Conservation (phyloP, 2,113 vertebrate genomes). For the Sardina pilchardus region DNA sequence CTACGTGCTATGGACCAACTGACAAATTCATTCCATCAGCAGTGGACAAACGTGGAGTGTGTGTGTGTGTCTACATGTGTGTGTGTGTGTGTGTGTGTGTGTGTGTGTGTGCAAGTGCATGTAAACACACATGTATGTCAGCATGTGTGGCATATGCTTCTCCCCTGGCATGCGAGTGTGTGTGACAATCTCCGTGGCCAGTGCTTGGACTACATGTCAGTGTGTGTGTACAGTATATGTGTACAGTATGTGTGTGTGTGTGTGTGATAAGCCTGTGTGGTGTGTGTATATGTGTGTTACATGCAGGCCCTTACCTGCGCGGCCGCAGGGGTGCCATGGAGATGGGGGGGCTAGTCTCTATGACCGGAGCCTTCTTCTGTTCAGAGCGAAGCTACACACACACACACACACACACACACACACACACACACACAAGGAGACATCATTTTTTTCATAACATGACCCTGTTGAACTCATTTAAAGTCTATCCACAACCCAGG, state of each 20-base stretch:
- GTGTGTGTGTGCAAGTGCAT: neutral
- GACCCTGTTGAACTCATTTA: neutral
- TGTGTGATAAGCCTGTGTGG: neutral
- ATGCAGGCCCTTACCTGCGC: conserved; percentile 66
- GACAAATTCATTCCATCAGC: neutral
- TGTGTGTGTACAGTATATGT: conserved; percentile 11
- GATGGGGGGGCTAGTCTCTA: conserved; percentile 69
- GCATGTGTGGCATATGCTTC: no score
- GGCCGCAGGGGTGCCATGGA: conserved; percentile 68
- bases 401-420: conserved; percentile 60
- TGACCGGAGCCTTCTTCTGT: conserved; percentile 74
- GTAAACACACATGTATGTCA: neutral
- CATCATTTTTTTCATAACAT: no score
- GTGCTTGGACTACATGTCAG: no score
- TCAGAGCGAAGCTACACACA: conserved; percentile 73
- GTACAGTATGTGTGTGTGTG: conserved; percentile 10
- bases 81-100: neutral
- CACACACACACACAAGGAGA: conserved; percentile 43
- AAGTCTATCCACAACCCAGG: neutral
- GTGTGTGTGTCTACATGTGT: neutral
- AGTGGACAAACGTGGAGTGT: neutral
- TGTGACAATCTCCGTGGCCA: no score
- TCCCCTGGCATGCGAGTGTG: no score
- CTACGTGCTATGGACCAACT: neutral
- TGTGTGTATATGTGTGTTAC: conserved; percentile 1